A percentile compares a stretch with the other conserved stretches of the same genome.
These are phyloP conservation scores for Synanthedon vespiformis DNA, from an alignment of 2,888 invertebrate species.

Conservation along the genomic window DNA sequence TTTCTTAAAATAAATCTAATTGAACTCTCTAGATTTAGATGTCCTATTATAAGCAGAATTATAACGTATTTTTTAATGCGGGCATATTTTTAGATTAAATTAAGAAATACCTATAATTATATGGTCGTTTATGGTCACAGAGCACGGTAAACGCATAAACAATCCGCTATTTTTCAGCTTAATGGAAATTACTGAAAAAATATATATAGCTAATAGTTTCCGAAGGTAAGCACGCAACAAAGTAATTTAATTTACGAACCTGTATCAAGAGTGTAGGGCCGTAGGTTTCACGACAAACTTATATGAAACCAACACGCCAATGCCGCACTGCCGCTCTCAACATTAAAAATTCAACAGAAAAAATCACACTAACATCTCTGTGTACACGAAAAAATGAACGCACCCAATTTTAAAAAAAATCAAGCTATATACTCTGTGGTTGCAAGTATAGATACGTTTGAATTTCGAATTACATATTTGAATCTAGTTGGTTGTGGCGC, in stretches of 20 bases:
- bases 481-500: constrained; percentile 13
- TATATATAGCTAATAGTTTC: constrained; percentile 18
- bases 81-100: too few species aligned
- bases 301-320: constrained; percentile 11
- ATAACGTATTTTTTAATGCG: too few species aligned
- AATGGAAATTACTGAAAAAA: not conserved
- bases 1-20: too few species aligned
- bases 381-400: not conserved
- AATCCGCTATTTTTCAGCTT: not conserved
- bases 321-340: constrained; percentile 21
- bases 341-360: constrained; percentile 35
- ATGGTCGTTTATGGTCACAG: not conserved
- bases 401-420: not conserved
- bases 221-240: constrained; percentile 38
- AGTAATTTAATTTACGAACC: constrained; percentile 53
- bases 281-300: constrained; percentile 11
- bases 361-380: constrained; percentile 7
- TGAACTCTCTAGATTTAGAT: too few species aligned
- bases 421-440: not conserved
- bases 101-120: too few species aligned
- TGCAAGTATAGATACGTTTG: constrained; percentile 20
- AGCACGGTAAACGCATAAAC: not conserved
- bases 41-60: too few species aligned
- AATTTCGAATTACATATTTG: constrained; percentile 47
- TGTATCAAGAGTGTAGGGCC: constrained; percentile 21